These are phyloP conservation scores for Lepidocyrtoides sp. DNA, from an alignment of 2,888 invertebrate genomes.

Conservation along the genomic window DNA sequence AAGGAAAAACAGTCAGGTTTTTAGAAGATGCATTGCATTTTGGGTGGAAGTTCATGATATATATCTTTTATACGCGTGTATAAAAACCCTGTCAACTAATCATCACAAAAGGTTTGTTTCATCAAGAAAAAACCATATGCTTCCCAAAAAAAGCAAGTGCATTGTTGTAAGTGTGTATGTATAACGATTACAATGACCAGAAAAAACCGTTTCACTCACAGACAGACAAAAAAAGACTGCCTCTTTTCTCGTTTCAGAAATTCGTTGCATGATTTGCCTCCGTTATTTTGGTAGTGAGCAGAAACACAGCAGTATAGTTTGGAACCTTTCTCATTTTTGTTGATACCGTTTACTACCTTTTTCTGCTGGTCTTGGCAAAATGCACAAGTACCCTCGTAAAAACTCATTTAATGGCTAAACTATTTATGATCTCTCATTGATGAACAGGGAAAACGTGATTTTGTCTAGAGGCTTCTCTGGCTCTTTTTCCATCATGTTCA, in stretches of 20 bases:
- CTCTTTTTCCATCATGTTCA: neutral
- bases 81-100: constrained; percentile 28
- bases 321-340: constrained; percentile 36
- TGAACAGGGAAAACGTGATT: constrained; percentile 63
- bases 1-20: constrained; percentile 3
- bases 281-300: constrained; percentile 21
- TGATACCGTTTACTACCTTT: constrained; percentile 57
- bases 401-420: constrained; percentile 61
- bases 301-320: neutral
- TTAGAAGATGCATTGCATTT: constrained; percentile 9
- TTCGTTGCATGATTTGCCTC: constrained; percentile 54
- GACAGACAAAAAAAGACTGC: neutral
- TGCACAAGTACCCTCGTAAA: constrained; percentile 55
- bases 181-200: constrained; percentile 7
- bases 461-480: constrained; percentile 33
- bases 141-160: neutral
- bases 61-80: neutral
- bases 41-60: neutral
- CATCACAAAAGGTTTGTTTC: constrained; percentile 16
- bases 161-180: neutral
- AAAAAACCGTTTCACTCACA: neutral
- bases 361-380: constrained; percentile 69
- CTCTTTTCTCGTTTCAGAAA: neutral
- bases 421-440: constrained; percentile 63
- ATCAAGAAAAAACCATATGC: neutral